These are phyloP conservation scores for Azemiops feae DNA, from an alignment of 2,113 vertebrate species.

Conservation along the genomic window DNA sequence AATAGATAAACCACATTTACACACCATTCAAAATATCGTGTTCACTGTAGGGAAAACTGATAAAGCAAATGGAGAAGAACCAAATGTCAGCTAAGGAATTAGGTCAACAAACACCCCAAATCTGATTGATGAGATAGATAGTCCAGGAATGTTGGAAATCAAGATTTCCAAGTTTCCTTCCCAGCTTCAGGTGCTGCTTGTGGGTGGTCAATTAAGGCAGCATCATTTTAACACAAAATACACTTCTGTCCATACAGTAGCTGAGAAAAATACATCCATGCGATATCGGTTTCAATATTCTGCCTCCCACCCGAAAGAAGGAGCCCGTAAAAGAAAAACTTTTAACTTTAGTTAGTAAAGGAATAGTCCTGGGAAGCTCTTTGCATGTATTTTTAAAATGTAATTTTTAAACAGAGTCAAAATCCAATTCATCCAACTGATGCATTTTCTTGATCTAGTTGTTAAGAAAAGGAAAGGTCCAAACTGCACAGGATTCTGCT, in stretches of 20 bases:
- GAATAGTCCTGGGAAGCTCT: not conserved
- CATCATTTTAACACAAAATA: conserved; percentile 6
- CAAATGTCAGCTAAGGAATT: not conserved
- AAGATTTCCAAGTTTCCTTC: not conserved
- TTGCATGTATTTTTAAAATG: not conserved
- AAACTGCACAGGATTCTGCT: not conserved
- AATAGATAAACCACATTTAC: not conserved
- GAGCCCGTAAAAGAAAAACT: not conserved
- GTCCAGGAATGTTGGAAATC: not conserved
- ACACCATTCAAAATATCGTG: not conserved
- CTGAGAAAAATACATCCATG: not conserved
- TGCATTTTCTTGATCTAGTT: not conserved
- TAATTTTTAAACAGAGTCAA: not conserved
- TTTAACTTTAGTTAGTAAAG: not conserved
- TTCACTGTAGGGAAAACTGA: not conserved
- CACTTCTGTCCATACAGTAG: not conserved
- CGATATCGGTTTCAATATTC: not conserved
- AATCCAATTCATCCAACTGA: not conserved
- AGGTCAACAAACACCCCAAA: not conserved
- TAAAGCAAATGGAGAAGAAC: not conserved
- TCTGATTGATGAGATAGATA: not conserved
- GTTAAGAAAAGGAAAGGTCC: not conserved
- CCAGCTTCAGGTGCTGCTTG: not conserved
- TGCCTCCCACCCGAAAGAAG: not conserved
- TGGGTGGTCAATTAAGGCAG: not conserved